A percentile compares a stretch with the other conserved stretches of the same genome.
Conservation (phyloP, 1,140 invertebrate genomes). For the Pseudomyrmex concolor region DNA sequence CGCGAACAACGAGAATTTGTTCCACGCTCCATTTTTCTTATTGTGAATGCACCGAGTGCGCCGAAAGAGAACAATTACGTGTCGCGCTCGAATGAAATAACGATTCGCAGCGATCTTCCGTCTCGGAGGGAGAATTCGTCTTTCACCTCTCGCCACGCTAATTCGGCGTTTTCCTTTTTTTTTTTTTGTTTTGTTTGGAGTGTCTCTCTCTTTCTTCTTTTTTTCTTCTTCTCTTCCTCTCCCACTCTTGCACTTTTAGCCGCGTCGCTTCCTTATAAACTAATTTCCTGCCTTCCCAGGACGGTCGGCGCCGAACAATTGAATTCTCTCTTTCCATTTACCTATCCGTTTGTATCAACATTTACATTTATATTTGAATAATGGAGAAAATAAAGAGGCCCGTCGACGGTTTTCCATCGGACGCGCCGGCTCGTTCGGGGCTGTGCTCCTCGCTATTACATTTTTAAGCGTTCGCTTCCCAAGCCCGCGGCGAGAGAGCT, state of each 20-base stretch:
- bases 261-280: slow-evolving; percentile 84
- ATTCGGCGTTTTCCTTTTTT: slow-evolving; percentile 60
- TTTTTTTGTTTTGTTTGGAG: no score
- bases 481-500: slow-evolving; percentile 80
- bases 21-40: neutral
- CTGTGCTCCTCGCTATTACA: slow-evolving; percentile 80
- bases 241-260: slow-evolving; percentile 67
- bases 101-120: neutral
- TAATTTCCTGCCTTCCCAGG: slow-evolving; percentile 79
- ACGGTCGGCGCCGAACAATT: slow-evolving; percentile 82
- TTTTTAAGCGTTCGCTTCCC: slow-evolving; percentile 85
- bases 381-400: slow-evolving; percentile 84
- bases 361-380: slow-evolving; percentile 86
- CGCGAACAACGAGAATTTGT: neutral
- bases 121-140: slow-evolving; percentile 18
- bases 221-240: neutral
- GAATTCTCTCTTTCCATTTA: slow-evolving; percentile 86
- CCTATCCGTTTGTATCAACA: slow-evolving; percentile 86
- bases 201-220: neutral
- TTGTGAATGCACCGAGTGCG: no score
- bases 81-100: slow-evolving; percentile 2
- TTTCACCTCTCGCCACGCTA: slow-evolving; percentile 9
- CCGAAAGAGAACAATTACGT: neutral
- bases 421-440: slow-evolving; percentile 46
- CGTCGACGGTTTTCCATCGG: slow-evolving; percentile 64